Evolutionary conservation across 2,113 vertebrate species (phyloP).

Genomic region (Nothobranchius furzeri): DNA sequence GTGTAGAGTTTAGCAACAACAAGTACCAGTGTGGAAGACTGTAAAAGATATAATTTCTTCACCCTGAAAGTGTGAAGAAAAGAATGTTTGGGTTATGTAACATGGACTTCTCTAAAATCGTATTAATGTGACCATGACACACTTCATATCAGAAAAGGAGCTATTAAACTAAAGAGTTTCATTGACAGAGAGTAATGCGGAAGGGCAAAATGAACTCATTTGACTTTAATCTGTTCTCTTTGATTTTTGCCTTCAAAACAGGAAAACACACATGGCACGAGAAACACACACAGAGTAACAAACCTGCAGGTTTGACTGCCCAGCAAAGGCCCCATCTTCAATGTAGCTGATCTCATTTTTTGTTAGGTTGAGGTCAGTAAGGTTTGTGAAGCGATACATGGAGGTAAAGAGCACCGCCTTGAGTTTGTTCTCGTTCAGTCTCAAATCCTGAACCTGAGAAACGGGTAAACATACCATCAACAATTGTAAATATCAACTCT

Average conservation of each 20-base stretch:
- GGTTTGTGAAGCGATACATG: constrained; percentile 95
- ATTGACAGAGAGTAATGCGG: neutral
- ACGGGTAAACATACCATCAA: constrained; percentile 1
- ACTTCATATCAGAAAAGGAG: no score
- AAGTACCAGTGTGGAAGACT: no score
- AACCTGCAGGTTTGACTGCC: constrained; percentile 91
- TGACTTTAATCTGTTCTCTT: neutral
- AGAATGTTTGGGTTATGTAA: no score
- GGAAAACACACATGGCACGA: neutral
- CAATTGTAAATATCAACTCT: no score
- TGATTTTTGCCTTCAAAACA: neutral
- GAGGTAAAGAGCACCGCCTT: constrained; percentile 94
- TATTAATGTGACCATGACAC: no score
- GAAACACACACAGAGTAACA: neutral
- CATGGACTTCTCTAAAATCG: no score
- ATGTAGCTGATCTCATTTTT: constrained; percentile 99
- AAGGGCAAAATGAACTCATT: neutral
- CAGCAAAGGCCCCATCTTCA: constrained; percentile 95
- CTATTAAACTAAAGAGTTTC: no score
- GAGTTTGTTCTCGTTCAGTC: constrained; percentile 97
- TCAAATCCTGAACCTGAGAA: constrained; percentile 86
- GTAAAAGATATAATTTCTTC: no score
- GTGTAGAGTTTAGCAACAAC: no score
- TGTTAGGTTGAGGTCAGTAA: constrained; percentile 97
- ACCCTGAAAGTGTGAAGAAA: no score